Evolutionary conservation across 2,113 vertebrate genomes (phyloP).

Genomic region (Bujurquina vittata): DNA sequence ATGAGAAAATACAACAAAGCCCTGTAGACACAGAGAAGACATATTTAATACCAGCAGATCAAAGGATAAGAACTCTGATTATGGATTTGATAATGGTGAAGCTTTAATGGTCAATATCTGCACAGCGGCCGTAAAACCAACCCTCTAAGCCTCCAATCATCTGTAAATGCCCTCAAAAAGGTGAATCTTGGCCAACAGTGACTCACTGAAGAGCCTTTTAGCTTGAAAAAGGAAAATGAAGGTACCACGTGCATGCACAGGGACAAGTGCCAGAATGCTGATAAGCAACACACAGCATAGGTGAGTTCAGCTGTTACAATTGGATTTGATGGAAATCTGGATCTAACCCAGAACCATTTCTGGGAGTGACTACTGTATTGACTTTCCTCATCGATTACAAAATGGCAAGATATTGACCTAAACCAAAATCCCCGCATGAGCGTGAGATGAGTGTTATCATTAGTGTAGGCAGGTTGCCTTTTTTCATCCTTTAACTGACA

Average conservation of each 20-base stretch:
- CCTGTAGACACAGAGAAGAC: neutral
- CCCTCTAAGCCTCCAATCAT: neutral
- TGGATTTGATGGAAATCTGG: slow-evolving; percentile 31
- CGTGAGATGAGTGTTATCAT: neutral
- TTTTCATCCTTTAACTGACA: neutral
- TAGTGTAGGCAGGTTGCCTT: slow-evolving; percentile 2
- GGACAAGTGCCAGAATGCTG: slow-evolving; percentile 6
- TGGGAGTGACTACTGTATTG: slow-evolving; percentile 24
- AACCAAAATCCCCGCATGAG: slow-evolving; percentile 3
- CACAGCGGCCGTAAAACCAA: neutral
- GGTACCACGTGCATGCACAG: neutral
- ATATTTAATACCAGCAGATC: slow-evolving; percentile 15
- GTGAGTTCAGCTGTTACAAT: slow-evolving; percentile 12
- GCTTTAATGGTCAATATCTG: slow-evolving; percentile 40
- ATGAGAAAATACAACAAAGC: neutral
- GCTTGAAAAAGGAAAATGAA: neutral
- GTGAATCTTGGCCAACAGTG: neutral
- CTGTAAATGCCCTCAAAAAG: slow-evolving; percentile 1
- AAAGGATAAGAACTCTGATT: slow-evolving; percentile 36
- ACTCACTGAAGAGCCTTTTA: neutral
- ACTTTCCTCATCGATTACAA: slow-evolving; percentile 37
- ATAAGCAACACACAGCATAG: slow-evolving; percentile 16
- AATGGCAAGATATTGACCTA: slow-evolving; percentile 12
- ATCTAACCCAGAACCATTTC: slow-evolving; percentile 37
- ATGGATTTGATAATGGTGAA: slow-evolving; percentile 46